Evolutionary conservation across 2,113 vertebrate genomes (phyloP), one percentile per base, ranked within the genome.

Genomic region (Cryptomyrus ogoouensis): DNA sequence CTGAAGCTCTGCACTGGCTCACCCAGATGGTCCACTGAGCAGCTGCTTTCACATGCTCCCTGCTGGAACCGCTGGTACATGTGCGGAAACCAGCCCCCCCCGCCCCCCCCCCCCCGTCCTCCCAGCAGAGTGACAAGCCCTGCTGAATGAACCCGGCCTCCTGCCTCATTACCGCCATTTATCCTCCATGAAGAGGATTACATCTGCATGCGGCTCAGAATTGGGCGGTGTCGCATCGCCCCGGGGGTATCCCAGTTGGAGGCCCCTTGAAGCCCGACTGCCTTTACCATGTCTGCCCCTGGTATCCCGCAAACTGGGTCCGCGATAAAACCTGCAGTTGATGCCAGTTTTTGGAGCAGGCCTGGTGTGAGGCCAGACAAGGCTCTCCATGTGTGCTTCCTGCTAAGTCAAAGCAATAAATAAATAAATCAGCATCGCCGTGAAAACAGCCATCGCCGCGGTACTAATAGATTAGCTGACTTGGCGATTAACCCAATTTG

Each of bases 161-260:
- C 10, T 35, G 84, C 12, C 84, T 90, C 58, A 87, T 87, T 87
- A 87, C 24, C 10, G 42, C 56, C 83, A 50, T 87, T 80, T 90
- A 90, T 70, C 47, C 62, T n/a, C 47, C 83, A 19, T 77, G 84
- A 87, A 39, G 46, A 46, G 85, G 89, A 87, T 90, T 90, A 87
- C 56, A 52, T 49, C 44, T 39, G 62, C 84, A 44, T 46, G 13
- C 21, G 31, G 35, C 88, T 52, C 17, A 35, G 66, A 77, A 46
- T 50, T 19, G 84, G 46, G 58, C 3, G 31, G 27, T 10, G 44
- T 35, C 4, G 15, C 17, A 19, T 80, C 15, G 17, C 74, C 74
- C 35, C 17, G 1, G 35, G 31, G 17, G 39, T 42, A 19, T 80
- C 35, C 15, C 74, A 6, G 31, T 42, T 8, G 74, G 74, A 35